Percentiles rank a stretch among this genome's conserved stretches.
Evolutionary conservation across 2,113 vertebrate species (phyloP).

Genomic region (Gambusia holbrooki): DNA sequence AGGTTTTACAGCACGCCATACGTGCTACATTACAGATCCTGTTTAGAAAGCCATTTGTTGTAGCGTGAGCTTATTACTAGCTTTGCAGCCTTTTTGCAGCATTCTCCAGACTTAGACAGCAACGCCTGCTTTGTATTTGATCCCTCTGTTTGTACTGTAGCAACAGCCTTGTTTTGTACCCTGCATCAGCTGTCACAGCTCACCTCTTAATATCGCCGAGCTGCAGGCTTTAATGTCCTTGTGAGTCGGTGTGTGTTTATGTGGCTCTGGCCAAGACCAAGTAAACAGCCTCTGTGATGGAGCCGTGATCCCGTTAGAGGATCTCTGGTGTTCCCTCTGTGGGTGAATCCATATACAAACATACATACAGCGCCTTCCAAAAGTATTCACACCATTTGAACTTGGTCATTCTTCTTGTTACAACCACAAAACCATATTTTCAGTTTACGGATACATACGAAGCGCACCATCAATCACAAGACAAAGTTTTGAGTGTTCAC

Average conservation of each 20-base stretch:
- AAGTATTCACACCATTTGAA: too few species aligned
- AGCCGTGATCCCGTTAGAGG: slow-evolving; percentile 23
- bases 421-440: too few species aligned
- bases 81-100: slow-evolving; percentile 32
- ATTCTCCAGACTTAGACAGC: slow-evolving; percentile 36
- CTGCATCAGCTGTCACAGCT: slow-evolving; percentile 63
- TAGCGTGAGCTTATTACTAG: slow-evolving; percentile 19
- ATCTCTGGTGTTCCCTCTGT: background rate
- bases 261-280: slow-evolving; percentile 56
- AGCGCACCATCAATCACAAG: too few species aligned
- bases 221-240: slow-evolving; percentile 36
- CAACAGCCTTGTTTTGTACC: slow-evolving; percentile 21
- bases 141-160: background rate
- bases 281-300: slow-evolving; percentile 60
- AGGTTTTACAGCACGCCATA: slow-evolving; percentile 34
- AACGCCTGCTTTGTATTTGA: slow-evolving; percentile 25
- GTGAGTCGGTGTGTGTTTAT: slow-evolving; percentile 43
- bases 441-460: too few species aligned
- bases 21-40: slow-evolving; percentile 32
- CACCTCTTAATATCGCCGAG: slow-evolving; percentile 66
- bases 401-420: too few species aligned
- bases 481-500: too few species aligned
- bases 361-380: too few species aligned
- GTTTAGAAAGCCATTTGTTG: slow-evolving; percentile 39
- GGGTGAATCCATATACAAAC: too few species aligned